Evolutionary conservation across 2,113 vertebrate species (phyloP).

Genomic region (Malaclemys terrapin): DNA sequence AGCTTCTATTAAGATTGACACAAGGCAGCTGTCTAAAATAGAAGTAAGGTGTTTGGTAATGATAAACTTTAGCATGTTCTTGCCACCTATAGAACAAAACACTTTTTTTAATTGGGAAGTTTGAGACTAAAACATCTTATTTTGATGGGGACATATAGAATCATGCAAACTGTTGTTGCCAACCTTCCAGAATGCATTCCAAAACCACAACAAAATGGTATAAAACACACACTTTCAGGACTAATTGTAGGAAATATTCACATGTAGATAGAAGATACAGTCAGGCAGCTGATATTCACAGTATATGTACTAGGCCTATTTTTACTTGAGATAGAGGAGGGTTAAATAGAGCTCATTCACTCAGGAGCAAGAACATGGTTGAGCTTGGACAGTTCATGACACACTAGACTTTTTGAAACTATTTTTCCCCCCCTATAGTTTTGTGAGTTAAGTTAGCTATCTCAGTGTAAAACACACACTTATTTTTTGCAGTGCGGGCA

Average conservation of each 20-base stretch:
- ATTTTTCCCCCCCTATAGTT: not conserved
- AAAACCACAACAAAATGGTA: not conserved
- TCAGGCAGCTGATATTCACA: not conserved
- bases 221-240: slow-evolving; percentile 3
- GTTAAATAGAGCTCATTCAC: not conserved
- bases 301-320: not conserved
- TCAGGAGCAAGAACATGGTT: not conserved
- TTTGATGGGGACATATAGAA: not conserved
- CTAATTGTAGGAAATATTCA: slow-evolving; percentile 40
- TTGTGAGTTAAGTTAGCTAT: not conserved
- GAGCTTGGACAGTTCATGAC: not conserved
- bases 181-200: not conserved
- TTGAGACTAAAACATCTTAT: not conserved
- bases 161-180: not conserved
- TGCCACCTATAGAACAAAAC: slow-evolving; percentile 3
- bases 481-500: not conserved
- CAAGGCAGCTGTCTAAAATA: not conserved
- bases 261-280: slow-evolving; percentile 54
- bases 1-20: not conserved
- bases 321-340: not conserved
- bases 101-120: not conserved
- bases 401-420: not conserved
- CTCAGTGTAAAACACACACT: not conserved
- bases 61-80: slow-evolving; percentile 5
- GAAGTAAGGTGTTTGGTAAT: not conserved